A percentile compares a stretch with the other conserved stretches of the same genome.
phyloP scores from a whole-genome alignment of 2,797 vertebrate species.

The Sebastes hopkinsi region DNA sequence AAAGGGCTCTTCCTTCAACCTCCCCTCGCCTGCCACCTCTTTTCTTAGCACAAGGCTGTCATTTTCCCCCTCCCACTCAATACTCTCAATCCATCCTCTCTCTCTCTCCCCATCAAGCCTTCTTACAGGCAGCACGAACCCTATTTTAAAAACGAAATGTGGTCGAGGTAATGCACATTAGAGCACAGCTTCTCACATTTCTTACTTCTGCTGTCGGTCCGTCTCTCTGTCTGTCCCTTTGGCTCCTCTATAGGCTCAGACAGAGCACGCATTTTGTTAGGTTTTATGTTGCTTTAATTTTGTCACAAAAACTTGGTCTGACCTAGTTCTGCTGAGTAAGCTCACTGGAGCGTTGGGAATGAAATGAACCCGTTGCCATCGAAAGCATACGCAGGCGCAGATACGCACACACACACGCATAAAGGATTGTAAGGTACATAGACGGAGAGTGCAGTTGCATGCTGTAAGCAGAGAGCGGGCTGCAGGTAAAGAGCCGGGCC shows the following conservation, averaged over 20 bases:
- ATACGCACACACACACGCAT: background rate
- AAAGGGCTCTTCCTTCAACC: constrained; percentile 18
- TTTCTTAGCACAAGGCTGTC: constrained; percentile 23
- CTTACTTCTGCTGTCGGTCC: background rate
- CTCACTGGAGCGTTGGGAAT: constrained; percentile 66
- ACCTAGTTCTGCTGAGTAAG: constrained; percentile 72
- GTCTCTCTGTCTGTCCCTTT: background rate
- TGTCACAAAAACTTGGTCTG: constrained; percentile 59
- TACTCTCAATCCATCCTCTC: background rate
- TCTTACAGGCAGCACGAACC: background rate
- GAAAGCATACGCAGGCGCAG: constrained; percentile 37
- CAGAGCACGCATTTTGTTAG: constrained; percentile 37
- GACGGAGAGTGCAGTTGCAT: constrained; percentile 1
- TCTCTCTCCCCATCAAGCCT: background rate
- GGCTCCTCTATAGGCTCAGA: background rate
- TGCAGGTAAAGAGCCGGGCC: background rate
- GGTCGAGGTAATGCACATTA: background rate
- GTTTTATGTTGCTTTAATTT: constrained; percentile 64
- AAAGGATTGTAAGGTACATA: constrained; percentile 1
- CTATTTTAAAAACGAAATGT: constrained; percentile 22
- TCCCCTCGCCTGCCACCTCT: constrained; percentile 4
- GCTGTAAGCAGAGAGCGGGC: constrained; percentile 1
- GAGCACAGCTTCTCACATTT: constrained; percentile 2
- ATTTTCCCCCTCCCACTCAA: constrained; percentile 33
- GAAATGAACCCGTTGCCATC: constrained; percentile 68